phyloP scores from a whole-genome alignment of 2,113 vertebrate genomes.

The Eurystomus gularis region DNA sequence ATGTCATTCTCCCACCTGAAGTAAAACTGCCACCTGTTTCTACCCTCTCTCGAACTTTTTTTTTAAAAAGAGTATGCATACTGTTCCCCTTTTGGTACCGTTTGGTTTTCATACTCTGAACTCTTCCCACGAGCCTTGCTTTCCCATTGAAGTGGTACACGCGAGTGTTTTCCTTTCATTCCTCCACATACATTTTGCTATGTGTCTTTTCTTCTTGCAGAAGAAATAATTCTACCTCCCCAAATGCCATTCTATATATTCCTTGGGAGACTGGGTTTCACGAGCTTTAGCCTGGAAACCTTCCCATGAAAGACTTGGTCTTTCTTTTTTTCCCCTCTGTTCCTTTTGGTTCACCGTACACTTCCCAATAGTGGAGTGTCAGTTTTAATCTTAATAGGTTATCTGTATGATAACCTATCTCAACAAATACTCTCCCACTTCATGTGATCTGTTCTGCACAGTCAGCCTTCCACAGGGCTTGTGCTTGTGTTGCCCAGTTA shows the following conservation, averaged over 20 bases:
- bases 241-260: background rate
- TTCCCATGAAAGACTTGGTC: background rate
- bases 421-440: background rate
- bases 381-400: background rate
- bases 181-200: background rate
- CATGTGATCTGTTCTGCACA: background rate
- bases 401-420: background rate
- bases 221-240: background rate
- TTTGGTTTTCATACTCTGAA: background rate
- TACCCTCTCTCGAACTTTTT: background rate
- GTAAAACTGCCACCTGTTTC: background rate
- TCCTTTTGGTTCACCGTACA: background rate
- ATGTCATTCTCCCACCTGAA: background rate
- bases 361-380: background rate
- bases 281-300: background rate
- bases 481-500: background rate
- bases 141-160: background rate
- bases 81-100: background rate
- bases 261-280: rapidly evolving
- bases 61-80: background rate
- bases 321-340: background rate
- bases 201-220: rapidly evolving
- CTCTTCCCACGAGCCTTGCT: background rate
- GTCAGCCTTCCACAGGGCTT: background rate
- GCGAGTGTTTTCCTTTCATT: background rate